Evolutionary conservation across 2,113 vertebrate species (phyloP).

Genomic region (Zeus faber): DNA sequence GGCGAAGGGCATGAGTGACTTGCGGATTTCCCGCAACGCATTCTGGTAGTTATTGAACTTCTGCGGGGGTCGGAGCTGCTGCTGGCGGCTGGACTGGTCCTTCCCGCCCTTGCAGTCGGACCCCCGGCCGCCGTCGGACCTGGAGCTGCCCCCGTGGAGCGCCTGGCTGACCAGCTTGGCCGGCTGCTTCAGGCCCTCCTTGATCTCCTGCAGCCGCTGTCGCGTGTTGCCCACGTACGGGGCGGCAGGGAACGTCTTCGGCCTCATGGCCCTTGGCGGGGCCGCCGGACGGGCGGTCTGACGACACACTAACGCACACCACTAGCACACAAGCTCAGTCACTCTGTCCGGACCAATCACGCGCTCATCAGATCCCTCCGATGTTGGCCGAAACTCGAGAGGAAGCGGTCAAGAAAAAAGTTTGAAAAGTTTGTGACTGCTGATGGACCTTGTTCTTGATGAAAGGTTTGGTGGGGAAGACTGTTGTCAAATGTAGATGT

Average conservation of each 20-base stretch:
- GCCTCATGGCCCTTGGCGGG: conserved; percentile 94
- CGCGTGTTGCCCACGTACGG: conserved; percentile 96
- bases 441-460: too few relatives aligned
- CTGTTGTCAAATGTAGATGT: too few relatives aligned
- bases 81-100: conserved; percentile 82
- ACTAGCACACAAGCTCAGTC: conserved; percentile 5
- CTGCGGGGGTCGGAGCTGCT: conserved; percentile 85
- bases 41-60: conserved; percentile 98
- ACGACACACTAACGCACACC: not conserved
- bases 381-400: too few relatives aligned
- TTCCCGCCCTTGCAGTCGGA: conserved; percentile 86
- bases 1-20: conserved; percentile 94
- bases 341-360: not conserved
- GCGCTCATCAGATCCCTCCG: too few relatives aligned
- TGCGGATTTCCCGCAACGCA: conserved; percentile 92
- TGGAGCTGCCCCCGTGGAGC: conserved; percentile 73
- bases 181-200: conserved; percentile 95
- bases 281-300: too few relatives aligned
- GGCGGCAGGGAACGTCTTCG: conserved; percentile 97
- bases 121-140: conserved; percentile 72
- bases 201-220: conserved; percentile 94
- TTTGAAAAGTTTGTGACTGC: too few relatives aligned
- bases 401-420: too few relatives aligned
- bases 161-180: conserved; percentile 87
- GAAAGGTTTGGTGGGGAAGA: too few relatives aligned